Conservation (phyloP, 35 echinoderm and acorn worm species). For the Ophiothrix spiculata region DNA sequence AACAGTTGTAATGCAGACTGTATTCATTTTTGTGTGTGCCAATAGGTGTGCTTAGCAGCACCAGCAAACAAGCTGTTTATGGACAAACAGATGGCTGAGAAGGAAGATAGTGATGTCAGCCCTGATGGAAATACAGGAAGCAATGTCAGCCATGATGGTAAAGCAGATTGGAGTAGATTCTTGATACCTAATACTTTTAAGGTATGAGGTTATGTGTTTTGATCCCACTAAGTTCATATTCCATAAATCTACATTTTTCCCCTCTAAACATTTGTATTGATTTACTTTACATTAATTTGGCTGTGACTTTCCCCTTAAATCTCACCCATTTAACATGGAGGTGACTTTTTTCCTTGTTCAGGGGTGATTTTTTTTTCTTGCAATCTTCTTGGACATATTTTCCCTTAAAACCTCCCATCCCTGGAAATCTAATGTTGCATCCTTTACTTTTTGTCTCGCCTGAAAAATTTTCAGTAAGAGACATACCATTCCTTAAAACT, state of each 20-base stretch:
- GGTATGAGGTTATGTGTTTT: neutral
- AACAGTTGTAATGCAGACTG: neutral
- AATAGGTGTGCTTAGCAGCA: conserved; percentile 28
- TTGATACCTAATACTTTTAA: neutral
- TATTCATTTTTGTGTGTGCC: neutral
- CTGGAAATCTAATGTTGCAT: neutral
- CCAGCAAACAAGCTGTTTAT: conserved; percentile 55
- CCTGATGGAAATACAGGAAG: neutral
- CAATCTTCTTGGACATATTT: neutral
- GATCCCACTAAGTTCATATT: neutral
- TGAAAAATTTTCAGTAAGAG: too few species aligned
- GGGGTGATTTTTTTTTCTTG: neutral
- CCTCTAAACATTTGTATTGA: too few species aligned
- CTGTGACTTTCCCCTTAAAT: too few species aligned
- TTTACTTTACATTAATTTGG: too few species aligned
- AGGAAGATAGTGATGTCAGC: neutral
- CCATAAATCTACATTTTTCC: too few species aligned
- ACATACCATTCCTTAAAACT: too few species aligned
- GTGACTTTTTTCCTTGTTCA: neutral
- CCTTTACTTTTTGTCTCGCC: too few species aligned
- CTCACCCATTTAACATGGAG: neutral
- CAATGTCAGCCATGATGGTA: neutral
- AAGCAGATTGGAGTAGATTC: conserved; percentile 13
- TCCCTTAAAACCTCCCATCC: neutral
- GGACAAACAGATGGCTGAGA: conserved; percentile 30